phyloP scores from a whole-genome alignment of 2,888 invertebrate genomes.

The Ochropleura leucogaster region DNA sequence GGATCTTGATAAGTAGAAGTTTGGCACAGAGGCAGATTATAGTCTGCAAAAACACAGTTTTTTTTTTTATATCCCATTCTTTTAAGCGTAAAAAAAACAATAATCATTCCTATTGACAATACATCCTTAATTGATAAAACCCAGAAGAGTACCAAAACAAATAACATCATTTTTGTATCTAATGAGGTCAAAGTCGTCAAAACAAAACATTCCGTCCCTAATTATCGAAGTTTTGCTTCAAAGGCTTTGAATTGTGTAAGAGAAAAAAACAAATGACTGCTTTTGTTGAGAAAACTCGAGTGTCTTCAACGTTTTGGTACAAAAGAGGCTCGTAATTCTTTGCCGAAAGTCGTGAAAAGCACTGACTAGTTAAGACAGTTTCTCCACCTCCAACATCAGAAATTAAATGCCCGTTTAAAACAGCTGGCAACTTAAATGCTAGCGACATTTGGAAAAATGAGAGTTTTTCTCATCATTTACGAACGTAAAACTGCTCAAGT shows the following conservation, averaged over 20 bases:
- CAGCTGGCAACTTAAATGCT: neutral
- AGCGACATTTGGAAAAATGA: neutral
- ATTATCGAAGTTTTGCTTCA: neutral
- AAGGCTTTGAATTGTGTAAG: neutral
- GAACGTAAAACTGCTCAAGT: neutral
- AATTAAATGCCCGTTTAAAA: neutral
- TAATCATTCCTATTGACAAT: neutral
- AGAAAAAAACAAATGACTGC: neutral
- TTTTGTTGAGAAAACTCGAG: constrained; percentile 3
- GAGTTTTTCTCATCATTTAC: neutral
- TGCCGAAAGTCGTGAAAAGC: neutral
- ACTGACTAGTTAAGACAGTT: neutral
- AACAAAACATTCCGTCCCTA: neutral
- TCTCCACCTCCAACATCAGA: neutral
- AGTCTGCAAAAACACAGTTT: too few species aligned
- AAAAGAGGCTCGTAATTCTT: constrained; percentile 1
- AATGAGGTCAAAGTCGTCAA: constrained; percentile 1
- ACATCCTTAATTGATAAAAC: neutral
- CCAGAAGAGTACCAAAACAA: too few species aligned
- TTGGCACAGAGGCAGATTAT: too few species aligned
- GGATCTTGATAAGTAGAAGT: too few species aligned
- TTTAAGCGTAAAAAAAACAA: neutral
- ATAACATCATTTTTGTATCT: neutral
- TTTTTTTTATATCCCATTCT: neutral
- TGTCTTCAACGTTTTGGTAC: neutral